phyloP scores from a whole-genome alignment of 2,888 invertebrate genomes.

The Rapana venosa region DNA sequence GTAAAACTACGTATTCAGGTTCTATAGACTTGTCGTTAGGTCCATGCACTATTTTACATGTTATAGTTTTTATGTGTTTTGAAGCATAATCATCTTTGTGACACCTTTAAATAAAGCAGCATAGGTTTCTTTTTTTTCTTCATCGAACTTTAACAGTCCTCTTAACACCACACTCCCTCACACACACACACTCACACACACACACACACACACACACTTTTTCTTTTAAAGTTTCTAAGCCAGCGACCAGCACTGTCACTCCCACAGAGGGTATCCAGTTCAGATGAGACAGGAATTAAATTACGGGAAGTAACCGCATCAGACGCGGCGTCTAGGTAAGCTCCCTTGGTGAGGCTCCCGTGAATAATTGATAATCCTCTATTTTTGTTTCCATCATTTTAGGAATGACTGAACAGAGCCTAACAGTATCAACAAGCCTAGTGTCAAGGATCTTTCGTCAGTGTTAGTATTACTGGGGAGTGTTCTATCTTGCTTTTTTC shows the following conservation, averaged over 20 bases:
- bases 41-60: too few species aligned
- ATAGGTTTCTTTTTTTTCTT: background rate
- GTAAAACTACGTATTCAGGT: too few species aligned
- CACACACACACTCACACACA: slow-evolving; percentile 16
- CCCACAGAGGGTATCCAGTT: slow-evolving; percentile 18
- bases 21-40: too few species aligned
- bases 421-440: background rate
- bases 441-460: background rate
- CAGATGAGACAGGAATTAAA: slow-evolving; percentile 11
- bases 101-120: background rate
- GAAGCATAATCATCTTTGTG: background rate
- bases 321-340: slow-evolving; percentile 35
- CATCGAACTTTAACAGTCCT: background rate
- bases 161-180: background rate
- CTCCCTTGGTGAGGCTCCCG: slow-evolving; percentile 24
- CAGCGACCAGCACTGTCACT: background rate
- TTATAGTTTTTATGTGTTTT: background rate
- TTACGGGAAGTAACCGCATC: slow-evolving; percentile 31
- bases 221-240: too few species aligned
- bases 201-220: slow-evolving; percentile 8
- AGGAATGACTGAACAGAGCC: background rate
- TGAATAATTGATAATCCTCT: slow-evolving; percentile 35
- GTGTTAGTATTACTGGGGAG: background rate
- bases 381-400: slow-evolving; percentile 10
- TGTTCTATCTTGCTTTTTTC: background rate